phyloP scores from a whole-genome alignment of 2,888 invertebrate species.

The Dryocosmus kuriphilus region DNA sequence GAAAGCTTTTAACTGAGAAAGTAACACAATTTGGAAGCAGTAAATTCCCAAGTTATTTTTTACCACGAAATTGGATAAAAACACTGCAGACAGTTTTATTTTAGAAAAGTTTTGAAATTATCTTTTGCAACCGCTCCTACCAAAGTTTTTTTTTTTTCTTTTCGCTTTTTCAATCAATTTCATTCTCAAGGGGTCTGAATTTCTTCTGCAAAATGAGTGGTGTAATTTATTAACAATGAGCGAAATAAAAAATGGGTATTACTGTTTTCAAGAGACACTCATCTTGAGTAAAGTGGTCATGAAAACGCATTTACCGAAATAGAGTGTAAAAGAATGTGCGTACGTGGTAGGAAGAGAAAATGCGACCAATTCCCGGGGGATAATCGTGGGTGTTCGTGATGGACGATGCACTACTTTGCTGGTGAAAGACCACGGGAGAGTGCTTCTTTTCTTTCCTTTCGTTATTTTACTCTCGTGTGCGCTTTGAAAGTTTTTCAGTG shows the following conservation, averaged over 20 bases:
- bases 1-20: too few relatives aligned
- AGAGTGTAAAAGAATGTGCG: constrained; percentile 26
- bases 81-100: too few relatives aligned
- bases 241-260: neutral
- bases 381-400: constrained; percentile 63
- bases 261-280: neutral
- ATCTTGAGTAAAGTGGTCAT: neutral
- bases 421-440: constrained; percentile 38
- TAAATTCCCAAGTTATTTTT: too few relatives aligned
- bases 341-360: constrained; percentile 19
- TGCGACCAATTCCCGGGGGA: constrained; percentile 55
- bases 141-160: too few relatives aligned
- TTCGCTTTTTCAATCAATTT: too few relatives aligned
- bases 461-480: constrained; percentile 33
- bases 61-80: too few relatives aligned
- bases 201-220: neutral
- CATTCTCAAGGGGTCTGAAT: too few relatives aligned
- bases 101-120: too few relatives aligned
- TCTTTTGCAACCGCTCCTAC: too few relatives aligned
- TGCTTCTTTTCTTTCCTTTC: neutral
- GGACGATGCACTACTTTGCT: constrained; percentile 58
- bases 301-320: constrained; percentile 24
- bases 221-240: neutral
- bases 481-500: constrained; percentile 42
- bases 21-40: too few relatives aligned